Conservation (phyloP, 2,888 invertebrate species). For the Clistopyga incitator region DNA sequence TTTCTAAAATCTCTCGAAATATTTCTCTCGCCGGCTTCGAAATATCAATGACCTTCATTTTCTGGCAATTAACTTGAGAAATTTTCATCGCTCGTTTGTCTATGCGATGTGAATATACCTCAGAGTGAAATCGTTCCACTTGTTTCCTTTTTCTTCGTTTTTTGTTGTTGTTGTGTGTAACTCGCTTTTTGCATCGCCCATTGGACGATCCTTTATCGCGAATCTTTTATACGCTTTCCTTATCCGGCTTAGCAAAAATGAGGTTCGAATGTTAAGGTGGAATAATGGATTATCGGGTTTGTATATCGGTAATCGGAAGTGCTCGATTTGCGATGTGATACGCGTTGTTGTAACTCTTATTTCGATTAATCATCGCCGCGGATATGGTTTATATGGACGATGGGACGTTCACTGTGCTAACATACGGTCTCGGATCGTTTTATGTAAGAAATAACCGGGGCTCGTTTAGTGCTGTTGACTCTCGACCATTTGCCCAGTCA, state of each 20-base stretch:
- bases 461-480: not conserved
- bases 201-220: too few species aligned
- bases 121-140: conserved; percentile 47
- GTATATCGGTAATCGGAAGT: too few species aligned
- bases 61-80: not conserved
- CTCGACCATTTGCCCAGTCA: not conserved
- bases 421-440: not conserved
- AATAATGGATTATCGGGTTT: too few species aligned
- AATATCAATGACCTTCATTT: not conserved
- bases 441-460: not conserved
- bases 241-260: not conserved
- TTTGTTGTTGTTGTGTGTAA: conserved; percentile 1
- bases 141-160: not conserved
- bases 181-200: too few species aligned
- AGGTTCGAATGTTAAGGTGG: not conserved
- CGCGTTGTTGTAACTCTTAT: too few species aligned
- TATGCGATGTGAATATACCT: not conserved
- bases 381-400: too few species aligned
- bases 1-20: too few species aligned
- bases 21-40: not conserved
- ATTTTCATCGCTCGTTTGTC: conserved; percentile 6
- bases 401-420: not conserved
- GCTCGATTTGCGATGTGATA: too few species aligned
- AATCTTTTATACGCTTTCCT: too few species aligned
- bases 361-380: too few species aligned